phyloP scores from a whole-genome alignment of 2,113 vertebrate species.

The Uria aalge region DNA sequence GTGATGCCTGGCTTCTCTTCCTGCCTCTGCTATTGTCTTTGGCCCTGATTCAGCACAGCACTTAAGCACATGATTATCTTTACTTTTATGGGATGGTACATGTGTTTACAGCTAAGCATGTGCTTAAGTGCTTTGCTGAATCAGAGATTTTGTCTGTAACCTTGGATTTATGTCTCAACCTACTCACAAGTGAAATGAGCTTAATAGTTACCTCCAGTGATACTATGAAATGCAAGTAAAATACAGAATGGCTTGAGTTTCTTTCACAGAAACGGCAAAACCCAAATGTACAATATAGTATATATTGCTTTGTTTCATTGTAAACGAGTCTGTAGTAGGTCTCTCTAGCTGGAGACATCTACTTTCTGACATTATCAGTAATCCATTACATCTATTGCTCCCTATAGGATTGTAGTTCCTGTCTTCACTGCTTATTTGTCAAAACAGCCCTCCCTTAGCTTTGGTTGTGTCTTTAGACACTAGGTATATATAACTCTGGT shows the following conservation, averaged over 20 bases:
- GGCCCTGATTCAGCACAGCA: conserved; percentile 69
- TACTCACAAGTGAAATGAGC: conserved; percentile 47
- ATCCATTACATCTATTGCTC: conserved; percentile 6
- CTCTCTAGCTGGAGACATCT: not conserved
- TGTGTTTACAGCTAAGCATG: conserved; percentile 69
- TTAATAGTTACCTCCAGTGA: conserved; percentile 37
- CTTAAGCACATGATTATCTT: conserved; percentile 69
- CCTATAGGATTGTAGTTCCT: not conserved
- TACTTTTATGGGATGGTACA: conserved; percentile 68
- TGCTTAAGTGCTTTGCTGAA: conserved; percentile 70
- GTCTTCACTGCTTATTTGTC: not conserved
- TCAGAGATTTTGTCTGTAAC: conserved; percentile 64
- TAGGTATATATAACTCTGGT: not conserved
- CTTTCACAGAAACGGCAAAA: not conserved
- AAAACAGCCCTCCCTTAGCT: not conserved
- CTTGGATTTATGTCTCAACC: conserved; percentile 62
- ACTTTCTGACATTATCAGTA: conserved; percentile 9
- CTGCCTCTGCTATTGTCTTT: conserved; percentile 65
- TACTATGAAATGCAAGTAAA: not conserved
- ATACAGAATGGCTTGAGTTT: not conserved
- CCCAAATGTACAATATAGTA: not conserved
- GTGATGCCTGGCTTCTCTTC: conserved; percentile 66
- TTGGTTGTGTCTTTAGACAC: not conserved
- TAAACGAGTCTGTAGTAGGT: not conserved
- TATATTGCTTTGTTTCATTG: not conserved